Base-by-base conservation (phyloP, 2,797 vertebrate genomes). In the Gambusia yucatana region DNA sequence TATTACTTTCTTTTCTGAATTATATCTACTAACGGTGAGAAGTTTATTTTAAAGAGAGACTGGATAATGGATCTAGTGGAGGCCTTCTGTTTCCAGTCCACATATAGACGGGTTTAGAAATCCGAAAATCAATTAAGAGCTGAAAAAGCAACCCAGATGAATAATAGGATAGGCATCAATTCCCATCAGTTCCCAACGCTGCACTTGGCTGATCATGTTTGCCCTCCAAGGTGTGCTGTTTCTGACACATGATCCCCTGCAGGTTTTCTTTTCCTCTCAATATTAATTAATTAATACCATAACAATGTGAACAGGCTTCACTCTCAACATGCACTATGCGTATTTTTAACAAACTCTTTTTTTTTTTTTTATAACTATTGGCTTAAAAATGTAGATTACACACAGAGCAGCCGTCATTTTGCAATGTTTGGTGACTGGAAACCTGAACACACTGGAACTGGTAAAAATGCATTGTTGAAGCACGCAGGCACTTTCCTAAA, bases 401-500 rank as follows among this genome's bases (percentile, higher is more conserved):
- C n/a, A 28, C 30, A 14, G 17, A n/a, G 8, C 13, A 36, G 3
- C 59, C 72, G n/a, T 72, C 3, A 55, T 81, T 85, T 83, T 50
- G 76, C 77, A 84, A 82, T 25, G 30, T 87, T 84, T 80, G 63
- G 39, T 82, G 65, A 59, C 46, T 46, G 75, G 25, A 76, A 80
- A 82, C 16, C 33, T 4, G 52, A 57, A 73, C 70, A 10, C 20
- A 16, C 2, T 22, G 20, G 52, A 41, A n/a, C 22, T 2, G 44
- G 48, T 72, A 28, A 25, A 79, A 79, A 36, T 69, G 69, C 50
- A 77, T 81, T 84, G 84, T 83, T 77, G 48, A 77, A 72, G 80
- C 78, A 87, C 1, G 73, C 30, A 76, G 16, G 72, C 28, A 59
- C 80, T 80, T 78, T 33, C 84, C 86, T 89, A 88, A 87, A 86